Conservation (phyloP, 2,888 invertebrate genomes). For the Physocephala rufipes region DNA sequence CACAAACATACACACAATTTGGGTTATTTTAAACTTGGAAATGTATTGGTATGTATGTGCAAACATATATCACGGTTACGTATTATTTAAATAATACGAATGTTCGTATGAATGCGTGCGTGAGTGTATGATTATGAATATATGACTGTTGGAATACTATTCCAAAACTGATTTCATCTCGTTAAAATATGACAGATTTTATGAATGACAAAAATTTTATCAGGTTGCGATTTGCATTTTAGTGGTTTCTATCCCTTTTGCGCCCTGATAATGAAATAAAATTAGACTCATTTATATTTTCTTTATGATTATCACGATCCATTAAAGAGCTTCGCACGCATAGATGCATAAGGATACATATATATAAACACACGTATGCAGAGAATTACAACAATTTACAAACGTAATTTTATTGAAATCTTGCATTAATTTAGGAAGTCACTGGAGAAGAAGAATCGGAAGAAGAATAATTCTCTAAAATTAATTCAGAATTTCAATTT, state of each 20-base stretch:
- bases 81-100: no score
- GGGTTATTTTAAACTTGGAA: no score
- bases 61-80: no score
- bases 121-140: slow-evolving; percentile 36
- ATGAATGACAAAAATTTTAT: slow-evolving; percentile 59
- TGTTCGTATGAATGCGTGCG: not conserved
- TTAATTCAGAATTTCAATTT: no score
- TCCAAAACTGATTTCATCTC: slow-evolving; percentile 58
- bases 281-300: slow-evolving; percentile 62
- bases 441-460: no score
- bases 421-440: no score
- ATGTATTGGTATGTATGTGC: no score
- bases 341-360: no score
- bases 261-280: slow-evolving; percentile 54
- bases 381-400: not conserved
- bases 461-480: no score
- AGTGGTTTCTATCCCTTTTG: no score
- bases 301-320: slow-evolving; percentile 52
- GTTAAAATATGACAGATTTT: slow-evolving; percentile 64
- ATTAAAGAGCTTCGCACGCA: not conserved
- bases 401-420: no score
- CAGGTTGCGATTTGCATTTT: slow-evolving; percentile 56
- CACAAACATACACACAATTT: not conserved
- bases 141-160: slow-evolving; percentile 33
- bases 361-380: not conserved